Percentiles rank a stretch among this genome's conserved stretches.
Conservation (phyloP, 2,797 vertebrate genomes). For the Epinephelus malabaricus region DNA sequence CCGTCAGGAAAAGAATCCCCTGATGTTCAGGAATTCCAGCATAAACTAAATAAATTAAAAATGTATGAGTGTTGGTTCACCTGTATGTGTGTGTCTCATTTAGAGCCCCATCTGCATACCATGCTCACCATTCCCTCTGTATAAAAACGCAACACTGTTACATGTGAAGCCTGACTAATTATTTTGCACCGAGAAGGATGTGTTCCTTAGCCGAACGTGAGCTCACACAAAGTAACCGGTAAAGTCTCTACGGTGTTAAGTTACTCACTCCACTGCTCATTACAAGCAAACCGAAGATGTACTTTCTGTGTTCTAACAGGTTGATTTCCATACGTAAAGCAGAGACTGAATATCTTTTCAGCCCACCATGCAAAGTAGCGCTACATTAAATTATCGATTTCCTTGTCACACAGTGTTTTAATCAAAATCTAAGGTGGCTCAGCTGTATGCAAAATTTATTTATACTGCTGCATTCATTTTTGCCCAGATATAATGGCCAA, state of each 20-base stretch:
- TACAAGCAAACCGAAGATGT: conserved; percentile 30
- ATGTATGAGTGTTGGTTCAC: background rate
- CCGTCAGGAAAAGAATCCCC: too few relatives aligned
- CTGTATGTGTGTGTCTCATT: conserved; percentile 26
- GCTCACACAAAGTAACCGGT: conserved; percentile 12
- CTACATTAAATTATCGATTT: conserved; percentile 49
- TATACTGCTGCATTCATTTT: conserved; percentile 20
- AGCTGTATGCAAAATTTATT: conserved; percentile 6
- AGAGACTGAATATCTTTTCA: background rate
- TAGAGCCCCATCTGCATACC: conserved; percentile 43
- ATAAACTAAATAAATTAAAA: background rate
- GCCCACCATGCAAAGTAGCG: background rate
- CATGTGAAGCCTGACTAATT: conserved; percentile 62
- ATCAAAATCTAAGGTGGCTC: conserved; percentile 2
- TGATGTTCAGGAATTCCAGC: background rate
- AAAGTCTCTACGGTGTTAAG: conserved; percentile 38
- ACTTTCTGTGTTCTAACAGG: conserved; percentile 10
- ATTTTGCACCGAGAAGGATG: conserved; percentile 34
- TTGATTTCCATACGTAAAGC: conserved; percentile 59
- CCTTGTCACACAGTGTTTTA: conserved; percentile 24
- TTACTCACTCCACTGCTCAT: conserved; percentile 34
- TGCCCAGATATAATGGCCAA: conserved; percentile 44
- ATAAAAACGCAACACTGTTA: conserved; percentile 35
- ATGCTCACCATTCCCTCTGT: conserved; percentile 29
- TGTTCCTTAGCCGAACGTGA: conserved; percentile 14